Percentiles rank a stretch among this genome's conserved stretches.
phyloP scores from a whole-genome alignment of 2,113 vertebrate genomes.

The Scortum barcoo region DNA sequence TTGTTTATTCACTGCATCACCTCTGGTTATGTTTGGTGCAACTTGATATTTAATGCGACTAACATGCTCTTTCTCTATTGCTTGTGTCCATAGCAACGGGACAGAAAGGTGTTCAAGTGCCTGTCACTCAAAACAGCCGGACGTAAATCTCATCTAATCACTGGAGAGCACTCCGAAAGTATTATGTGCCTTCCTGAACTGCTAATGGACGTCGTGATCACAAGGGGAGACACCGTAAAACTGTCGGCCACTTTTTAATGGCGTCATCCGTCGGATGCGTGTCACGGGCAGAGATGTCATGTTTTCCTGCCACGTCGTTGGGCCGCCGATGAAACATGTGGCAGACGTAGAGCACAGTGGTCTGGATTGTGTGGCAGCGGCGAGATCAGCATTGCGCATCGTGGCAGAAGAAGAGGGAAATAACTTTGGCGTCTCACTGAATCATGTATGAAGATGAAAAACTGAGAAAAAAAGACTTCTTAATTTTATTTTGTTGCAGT shows the following conservation, averaged over 20 bases:
- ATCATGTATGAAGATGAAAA: slow-evolving; percentile 35
- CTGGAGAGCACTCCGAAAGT: slow-evolving; percentile 56
- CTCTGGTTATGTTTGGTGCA: background rate
- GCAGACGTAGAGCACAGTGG: slow-evolving; percentile 40
- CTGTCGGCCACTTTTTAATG: slow-evolving; percentile 9
- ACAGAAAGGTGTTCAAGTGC: slow-evolving; percentile 88
- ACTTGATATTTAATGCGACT: background rate
- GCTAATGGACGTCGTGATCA: slow-evolving; percentile 51
- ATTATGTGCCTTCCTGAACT: slow-evolving; percentile 73
- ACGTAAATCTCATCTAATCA: slow-evolving; percentile 75
- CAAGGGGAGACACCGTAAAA: slow-evolving; percentile 54
- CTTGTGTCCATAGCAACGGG: slow-evolving; percentile 82
- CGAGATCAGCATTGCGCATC: background rate
- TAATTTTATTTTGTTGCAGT: slow-evolving; percentile 34
- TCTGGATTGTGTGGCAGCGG: slow-evolving; percentile 2
- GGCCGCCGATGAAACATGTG: slow-evolving; percentile 31
- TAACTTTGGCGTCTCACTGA: background rate
- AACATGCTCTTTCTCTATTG: slow-evolving; percentile 34
- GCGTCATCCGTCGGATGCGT: slow-evolving; percentile 27
- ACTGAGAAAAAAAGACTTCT: slow-evolving; percentile 22
- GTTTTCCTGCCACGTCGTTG: slow-evolving; percentile 31
- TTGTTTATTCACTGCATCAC: background rate
- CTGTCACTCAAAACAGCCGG: slow-evolving; percentile 85
- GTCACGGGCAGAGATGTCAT: background rate
- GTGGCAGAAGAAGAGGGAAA: slow-evolving; percentile 11